Base-by-base conservation (phyloP, 2,888 invertebrate genomes). In the Dione vanillae region DNA sequence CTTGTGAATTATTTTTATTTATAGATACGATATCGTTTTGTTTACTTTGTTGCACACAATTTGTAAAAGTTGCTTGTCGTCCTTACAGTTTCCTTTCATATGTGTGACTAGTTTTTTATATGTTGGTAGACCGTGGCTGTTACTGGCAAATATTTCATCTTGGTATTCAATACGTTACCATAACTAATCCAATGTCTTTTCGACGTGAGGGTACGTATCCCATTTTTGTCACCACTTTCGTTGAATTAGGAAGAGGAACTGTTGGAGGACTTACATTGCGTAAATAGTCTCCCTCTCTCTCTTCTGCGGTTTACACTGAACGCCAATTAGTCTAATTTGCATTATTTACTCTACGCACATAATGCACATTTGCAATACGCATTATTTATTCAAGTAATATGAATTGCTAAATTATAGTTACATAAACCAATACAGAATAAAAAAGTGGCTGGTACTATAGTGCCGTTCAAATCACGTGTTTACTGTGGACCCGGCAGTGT, bases 401-500 rank as follows among this genome's bases (percentile, higher is more conserved):
- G 6, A 14, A 14, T 54, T 37, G 35, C 11, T 27, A 20, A 59
- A 59, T 41, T 14, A 41, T 16, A 2, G 35, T 9, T 20, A 10
- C 19, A 35, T 35, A 14, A n/a, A 37, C n/a, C 19, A 51, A 49
- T 51, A 16, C 20, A 64, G 7, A 49, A 47, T 52, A 45, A 45
- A 61, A 47, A 56, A 11, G 10, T 65, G 70, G 65, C 67, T 62
- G 65, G 14, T 41, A 19, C 19, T 58, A 45, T n/a, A 58, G 58
- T 51, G 49, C 43, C 52, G 64, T 59, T 69, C 69, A 73, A 82
- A 79, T 82, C 78, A 75, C 77, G 74, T 77, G 77, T 78, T 74
- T 62, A 72, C 66, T 56, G 65, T 73, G 80, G 85, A 89, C 88
- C 90, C 91, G 91, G 91, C 84, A 91, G 89, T 84, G 80, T 72